Percentiles rank a stretch among this genome's conserved stretches.
Evolutionary conservation across 2,888 invertebrate genomes (phyloP).

Genomic region (Parnassius glacialis): DNA sequence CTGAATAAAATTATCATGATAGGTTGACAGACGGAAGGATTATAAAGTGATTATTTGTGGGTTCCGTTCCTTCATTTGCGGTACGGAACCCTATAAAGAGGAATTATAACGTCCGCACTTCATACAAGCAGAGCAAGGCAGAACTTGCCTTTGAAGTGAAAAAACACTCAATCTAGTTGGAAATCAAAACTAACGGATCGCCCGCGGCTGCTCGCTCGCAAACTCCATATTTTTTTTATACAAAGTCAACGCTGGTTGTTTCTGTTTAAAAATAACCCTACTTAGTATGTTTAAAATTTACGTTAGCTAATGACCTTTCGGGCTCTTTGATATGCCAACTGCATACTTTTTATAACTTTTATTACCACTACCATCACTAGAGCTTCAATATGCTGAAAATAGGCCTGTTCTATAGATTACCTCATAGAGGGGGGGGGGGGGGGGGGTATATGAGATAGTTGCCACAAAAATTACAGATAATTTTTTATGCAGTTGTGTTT

Average conservation of each 20-base stretch:
- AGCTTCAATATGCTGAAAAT: no score
- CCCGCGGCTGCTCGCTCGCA: constrained; percentile 7
- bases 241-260: constrained; percentile 7
- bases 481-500: no score
- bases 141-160: constrained; percentile 31
- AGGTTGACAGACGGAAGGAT: no score
- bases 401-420: no score
- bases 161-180: constrained; percentile 30
- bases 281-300: constrained; percentile 12
- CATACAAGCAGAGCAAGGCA: constrained; percentile 22
- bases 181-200: constrained; percentile 22
- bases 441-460: no score
- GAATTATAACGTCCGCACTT: constrained; percentile 21
- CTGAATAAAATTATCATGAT: no score
- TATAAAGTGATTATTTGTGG: no score
- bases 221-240: constrained; percentile 17
- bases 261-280: constrained; percentile 10
- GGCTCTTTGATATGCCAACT: constrained; percentile 14
- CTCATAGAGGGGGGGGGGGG: no score
- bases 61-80: no score
- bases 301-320: constrained; percentile 1
- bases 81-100: neutral
- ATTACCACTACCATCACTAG: no score
- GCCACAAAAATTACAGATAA: no score
- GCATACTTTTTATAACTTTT: neutral